Conservation (phyloP, 2,888 invertebrate species). For the Melanotus villosus region DNA sequence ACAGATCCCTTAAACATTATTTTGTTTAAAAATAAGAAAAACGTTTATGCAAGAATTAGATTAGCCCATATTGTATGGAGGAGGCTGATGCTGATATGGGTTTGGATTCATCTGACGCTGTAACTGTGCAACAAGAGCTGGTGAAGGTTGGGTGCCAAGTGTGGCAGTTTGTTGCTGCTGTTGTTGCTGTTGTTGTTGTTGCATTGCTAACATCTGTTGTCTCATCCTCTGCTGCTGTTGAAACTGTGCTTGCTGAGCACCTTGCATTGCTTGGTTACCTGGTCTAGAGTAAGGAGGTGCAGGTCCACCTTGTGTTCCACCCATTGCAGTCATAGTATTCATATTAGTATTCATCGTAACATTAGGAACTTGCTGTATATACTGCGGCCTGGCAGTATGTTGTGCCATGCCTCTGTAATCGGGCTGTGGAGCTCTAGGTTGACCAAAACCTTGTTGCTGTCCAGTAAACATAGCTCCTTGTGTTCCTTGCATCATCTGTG, state of each 20-base stretch:
- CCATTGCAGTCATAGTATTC: constrained; percentile 78
- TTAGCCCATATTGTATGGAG: constrained; percentile 68
- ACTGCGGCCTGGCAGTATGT: constrained; percentile 75
- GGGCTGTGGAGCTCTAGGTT: constrained; percentile 67
- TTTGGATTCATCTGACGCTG: constrained; percentile 74
- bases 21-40: no score
- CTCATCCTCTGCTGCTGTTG: constrained; percentile 72
- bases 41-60: no score
- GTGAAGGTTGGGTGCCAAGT: constrained; percentile 71
- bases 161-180: constrained; percentile 67
- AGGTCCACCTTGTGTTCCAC: constrained; percentile 72
- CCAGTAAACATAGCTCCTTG: constrained; percentile 64
- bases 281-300: constrained; percentile 84
- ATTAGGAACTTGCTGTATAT: constrained; percentile 84
- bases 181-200: constrained; percentile 70
- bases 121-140: constrained; percentile 77
- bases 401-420: constrained; percentile 66
- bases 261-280: constrained; percentile 56
- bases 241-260: constrained; percentile 60
- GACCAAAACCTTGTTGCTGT: constrained; percentile 72
- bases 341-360: constrained; percentile 90
- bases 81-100: constrained; percentile 73
- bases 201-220: constrained; percentile 79
- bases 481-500: constrained; percentile 64
- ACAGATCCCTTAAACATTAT: no score